Evolutionary conservation across 1,140 invertebrate species (phyloP), one percentile per base, ranked within the genome.

Genomic region (Holotrichia oblita): DNA sequence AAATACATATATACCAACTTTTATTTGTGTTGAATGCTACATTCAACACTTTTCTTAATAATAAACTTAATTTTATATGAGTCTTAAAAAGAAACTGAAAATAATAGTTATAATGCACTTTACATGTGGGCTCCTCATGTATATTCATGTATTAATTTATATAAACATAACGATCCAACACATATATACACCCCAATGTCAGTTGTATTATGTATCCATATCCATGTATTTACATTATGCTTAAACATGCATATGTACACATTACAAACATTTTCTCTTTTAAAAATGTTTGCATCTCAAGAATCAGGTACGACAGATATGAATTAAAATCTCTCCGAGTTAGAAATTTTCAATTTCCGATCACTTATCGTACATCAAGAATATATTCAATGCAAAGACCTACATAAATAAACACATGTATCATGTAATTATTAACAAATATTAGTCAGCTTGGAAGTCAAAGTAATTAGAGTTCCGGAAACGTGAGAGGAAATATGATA

Each of bases 241-340:
- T 69, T 69, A 69, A 12, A 69, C 6, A 69, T 27, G 61, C 24
- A 24, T 69, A 69, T 69, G 10, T 69, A 55, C 48, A 17, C n/a
- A 34, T 27, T 3, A 20, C 61, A 69, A 69, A 69, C 22, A 69
- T 69, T 27, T 10, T 69, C 22, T 9, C 20, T 22, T 34, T 10
- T 12, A 27, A 27, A 69, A 24, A 69, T 69, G 22, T 34, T 69
- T 69, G 22, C 22, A 34, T 69, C 12, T 69, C 24, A n/a, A 69
- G 24, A 27, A 69, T 69, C 61, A 69, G 61, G 61, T 69, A 69
- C 61, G 22, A 69, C 22, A 69, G 61, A 69, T 69, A 69, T 69
- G 61, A 20, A 69, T 69, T 69, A 69, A 69, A 22, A 9, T 12
- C 22, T 69, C 14, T 69, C 22, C 12, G 61, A 22, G 9, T 20